Evolutionary conservation across 2,113 vertebrate species (phyloP), one percentile per base, ranked within the genome.

Genomic region (Parus major): DNA sequence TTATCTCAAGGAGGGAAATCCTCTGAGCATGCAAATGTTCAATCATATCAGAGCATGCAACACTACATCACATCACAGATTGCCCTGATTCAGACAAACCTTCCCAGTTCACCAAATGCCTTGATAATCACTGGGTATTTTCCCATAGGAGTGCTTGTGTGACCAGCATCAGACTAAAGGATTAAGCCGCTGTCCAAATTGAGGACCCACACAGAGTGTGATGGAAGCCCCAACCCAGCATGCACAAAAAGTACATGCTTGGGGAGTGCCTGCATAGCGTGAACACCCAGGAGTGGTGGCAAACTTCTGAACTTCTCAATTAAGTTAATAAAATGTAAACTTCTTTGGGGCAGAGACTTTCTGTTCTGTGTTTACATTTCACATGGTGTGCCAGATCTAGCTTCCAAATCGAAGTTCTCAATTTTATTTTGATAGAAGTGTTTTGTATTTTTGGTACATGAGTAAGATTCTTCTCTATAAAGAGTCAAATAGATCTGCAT

Each of bases 121-220:
- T 44, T 11, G 19, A 28, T 35, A 39, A 15, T 70, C 73, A n/a
- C 28, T 23, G 33, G 2, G 0, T 11, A 52, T 36, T 65, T 73
- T 65, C 78, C 56, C 25, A 22, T 19, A 46, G 35, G 24, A 60
- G 21, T 7, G 24, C 16, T 24, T 12, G n/a, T 31, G 57, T 27
- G 66, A 63, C 49, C 49, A 29, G 20, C 8, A 18, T 15, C 61
- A 55, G 33, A 59, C 16, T 50, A 28, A 82, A 59, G 42, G 76
- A 57, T 5, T 31, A 36, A 33, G 33, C 10, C 11, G 2, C 21
- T 47, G 19, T 31, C 27, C 49, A 75, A 75, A 66, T 42, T 0
- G 0, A 63, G 47, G 27, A 50, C 60, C 10, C 39, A 25, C 33
- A 55, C 4, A 18, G 23, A 35, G 39, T 1, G 2, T 5, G 33